A percentile compares a stretch with the other conserved stretches of the same genome.
Evolutionary conservation across 2,888 invertebrate genomes (phyloP).

Genomic region (Phaonia tiefii): DNA sequence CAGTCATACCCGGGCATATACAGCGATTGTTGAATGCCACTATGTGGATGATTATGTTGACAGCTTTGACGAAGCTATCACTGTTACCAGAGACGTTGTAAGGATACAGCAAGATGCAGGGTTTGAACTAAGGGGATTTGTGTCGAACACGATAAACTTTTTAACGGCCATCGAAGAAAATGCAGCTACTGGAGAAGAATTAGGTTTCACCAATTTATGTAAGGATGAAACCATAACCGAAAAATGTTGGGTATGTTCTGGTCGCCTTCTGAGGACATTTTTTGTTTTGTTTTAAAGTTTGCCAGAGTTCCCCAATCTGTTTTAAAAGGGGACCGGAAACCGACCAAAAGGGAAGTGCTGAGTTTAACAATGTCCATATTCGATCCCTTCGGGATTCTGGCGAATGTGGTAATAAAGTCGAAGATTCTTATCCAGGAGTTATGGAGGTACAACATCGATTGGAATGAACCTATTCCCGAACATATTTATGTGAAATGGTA

Average conservation of each 20-base stretch:
- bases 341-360: conserved; percentile 15
- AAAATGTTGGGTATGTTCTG: neutral
- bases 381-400: conserved; percentile 17
- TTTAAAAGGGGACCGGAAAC: neutral
- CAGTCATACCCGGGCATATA: conserved; percentile 35
- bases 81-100: conserved; percentile 43
- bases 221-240: neutral
- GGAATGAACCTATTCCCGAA: no score
- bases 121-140: conserved; percentile 45
- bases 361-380: conserved; percentile 8
- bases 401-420: neutral
- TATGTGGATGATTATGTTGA: conserved; percentile 45
- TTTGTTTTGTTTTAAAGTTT: no score
- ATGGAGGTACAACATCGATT: neutral
- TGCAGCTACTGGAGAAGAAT: neutral
- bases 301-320: neutral
- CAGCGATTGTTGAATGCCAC: conserved; percentile 40
- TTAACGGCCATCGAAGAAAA: neutral
- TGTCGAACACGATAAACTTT: conserved; percentile 30
- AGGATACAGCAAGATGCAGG: conserved; percentile 50
- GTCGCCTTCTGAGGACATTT: no score
- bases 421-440: neutral
- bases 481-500: no score
- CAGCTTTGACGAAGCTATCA: conserved; percentile 47
- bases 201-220: neutral